phyloP scores from a whole-genome alignment of 2,888 invertebrate species.

The Mythimna albipuncta region DNA sequence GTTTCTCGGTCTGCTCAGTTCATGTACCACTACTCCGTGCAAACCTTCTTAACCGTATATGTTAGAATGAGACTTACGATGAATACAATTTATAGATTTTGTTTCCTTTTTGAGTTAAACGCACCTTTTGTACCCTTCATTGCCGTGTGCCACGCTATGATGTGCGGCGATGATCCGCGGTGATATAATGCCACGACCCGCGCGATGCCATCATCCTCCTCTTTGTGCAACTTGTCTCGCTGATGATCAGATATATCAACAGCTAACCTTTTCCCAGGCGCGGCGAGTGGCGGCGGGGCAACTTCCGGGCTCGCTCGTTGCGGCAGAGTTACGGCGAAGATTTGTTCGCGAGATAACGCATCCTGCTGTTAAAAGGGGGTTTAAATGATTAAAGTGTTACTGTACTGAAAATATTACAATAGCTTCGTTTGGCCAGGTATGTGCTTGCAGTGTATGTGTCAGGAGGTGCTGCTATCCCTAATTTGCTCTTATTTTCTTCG shows the following conservation, averaged over 20 bases:
- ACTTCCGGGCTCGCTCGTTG: constrained; percentile 30
- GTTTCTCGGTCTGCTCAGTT: no score
- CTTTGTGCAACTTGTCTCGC: constrained; percentile 34
- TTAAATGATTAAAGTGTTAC: neutral
- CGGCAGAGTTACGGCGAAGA: neutral
- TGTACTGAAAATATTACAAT: neutral
- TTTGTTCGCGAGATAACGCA: constrained; percentile 9
- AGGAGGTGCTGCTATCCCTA: no score
- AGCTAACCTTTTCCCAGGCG: constrained; percentile 39
- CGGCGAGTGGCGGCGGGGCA: neutral
- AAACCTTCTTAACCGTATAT: neutral
- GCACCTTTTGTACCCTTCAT: constrained; percentile 24
- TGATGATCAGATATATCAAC: constrained; percentile 22
- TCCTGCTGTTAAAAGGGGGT: neutral
- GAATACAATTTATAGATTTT: neutral
- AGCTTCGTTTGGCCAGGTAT: neutral
- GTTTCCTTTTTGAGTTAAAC: neutral
- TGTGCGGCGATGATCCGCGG: constrained; percentile 25
- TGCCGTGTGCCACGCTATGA: neutral
- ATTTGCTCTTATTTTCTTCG: neutral
- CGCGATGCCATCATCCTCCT: constrained; percentile 38
- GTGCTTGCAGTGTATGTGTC: neutral
- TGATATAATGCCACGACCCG: constrained; percentile 41
- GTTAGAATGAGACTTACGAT: neutral
- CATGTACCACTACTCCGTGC: no score